Base-by-base conservation (phyloP, 2,113 vertebrate species). In the Cynopterus brachyotis region DNA sequence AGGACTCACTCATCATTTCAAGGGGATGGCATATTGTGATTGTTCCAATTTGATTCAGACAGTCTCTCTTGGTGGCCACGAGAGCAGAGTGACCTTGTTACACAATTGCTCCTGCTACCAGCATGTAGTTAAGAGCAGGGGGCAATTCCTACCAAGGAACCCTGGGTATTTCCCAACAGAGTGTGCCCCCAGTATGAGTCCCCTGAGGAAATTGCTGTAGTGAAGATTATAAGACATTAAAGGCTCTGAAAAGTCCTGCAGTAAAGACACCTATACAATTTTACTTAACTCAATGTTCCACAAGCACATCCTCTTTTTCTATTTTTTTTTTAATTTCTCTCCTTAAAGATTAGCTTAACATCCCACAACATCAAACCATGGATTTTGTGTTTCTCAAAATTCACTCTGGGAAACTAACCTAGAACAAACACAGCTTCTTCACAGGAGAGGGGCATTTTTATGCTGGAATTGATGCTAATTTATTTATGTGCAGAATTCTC, bases 401-500 rank as follows among this genome's bases (percentile, higher is more conserved):
- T 55, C 37, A 55, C 78, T 94, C 84, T 47, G 47, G 3, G 57
- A 66, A 94, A 67, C 9, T 70, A 66, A 89, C 40, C 57, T 73
- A 80, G 72, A 73, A 92, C 19, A 75, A 67, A 45, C 4, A n/a
- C n/a, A 87, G 20, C 72, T 64, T 42, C 89, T 73, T 81, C 55
- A 32, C 17, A 53, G 20, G 16, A 75, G n/a, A 95, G 30, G n/a
- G 11, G 15, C 30, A 60, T 42, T 42, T 92, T 73, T 47, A 53
- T 50, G 32, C 22, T 85, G 57, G 66, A 59, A 67, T 45, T 86
- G 57, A 55, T 30, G n/a, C 17, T 93, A 81, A 93, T 81, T 85
- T 93, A 93, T 57, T 79, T 57, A 90, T 67, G 73, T 55, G 53
- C n/a, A 69, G 66, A 42, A 40, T 85, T 95, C 40, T 86, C 76